phyloP scores from a whole-genome alignment of 2,888 invertebrate genomes.

The Oconnorella tubifera region DNA sequence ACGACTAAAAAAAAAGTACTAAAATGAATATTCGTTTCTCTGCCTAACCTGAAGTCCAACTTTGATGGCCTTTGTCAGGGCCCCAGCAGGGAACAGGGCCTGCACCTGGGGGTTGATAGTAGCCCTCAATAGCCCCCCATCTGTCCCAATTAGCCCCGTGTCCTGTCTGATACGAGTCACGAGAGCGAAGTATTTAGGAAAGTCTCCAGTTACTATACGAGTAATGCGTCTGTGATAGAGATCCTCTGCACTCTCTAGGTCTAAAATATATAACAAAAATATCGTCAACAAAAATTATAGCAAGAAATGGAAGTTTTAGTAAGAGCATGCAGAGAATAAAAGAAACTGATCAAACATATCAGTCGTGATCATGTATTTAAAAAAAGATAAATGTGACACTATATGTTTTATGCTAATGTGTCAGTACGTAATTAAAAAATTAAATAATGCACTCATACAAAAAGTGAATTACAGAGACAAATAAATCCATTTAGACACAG shows the following conservation, averaged over 20 bases:
- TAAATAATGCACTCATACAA: too few relatives aligned
- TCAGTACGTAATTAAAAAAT: too few relatives aligned
- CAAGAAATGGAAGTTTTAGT: too few relatives aligned
- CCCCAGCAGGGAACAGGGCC: slow-evolving; percentile 98
- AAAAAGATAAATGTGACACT: too few relatives aligned
- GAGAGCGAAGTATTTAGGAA: slow-evolving; percentile 98
- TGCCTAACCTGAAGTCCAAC: slow-evolving; percentile 97
- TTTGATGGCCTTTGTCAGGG: slow-evolving; percentile 98
- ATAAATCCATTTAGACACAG: too few relatives aligned
- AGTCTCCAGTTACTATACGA: slow-evolving; percentile 93
- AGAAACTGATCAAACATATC: not conserved
- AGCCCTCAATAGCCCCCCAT: slow-evolving; percentile 98
- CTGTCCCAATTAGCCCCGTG: slow-evolving; percentile 96
- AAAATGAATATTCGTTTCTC: too few relatives aligned
- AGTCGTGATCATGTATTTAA: too few relatives aligned
- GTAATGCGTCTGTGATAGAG: slow-evolving; percentile 88
- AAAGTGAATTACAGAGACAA: too few relatives aligned
- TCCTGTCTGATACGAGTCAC: slow-evolving; percentile 75
- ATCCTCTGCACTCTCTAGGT: slow-evolving; percentile 63
- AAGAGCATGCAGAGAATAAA: too few relatives aligned
- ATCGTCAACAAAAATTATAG: too few relatives aligned
- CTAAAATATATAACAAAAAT: slow-evolving; percentile 63
- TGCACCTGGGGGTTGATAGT: slow-evolving; percentile 98
- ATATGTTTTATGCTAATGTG: too few relatives aligned
- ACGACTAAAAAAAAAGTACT: too few relatives aligned